Base-by-base conservation (phyloP, 1,140 invertebrate species). In the Cepaea nemoralis region DNA sequence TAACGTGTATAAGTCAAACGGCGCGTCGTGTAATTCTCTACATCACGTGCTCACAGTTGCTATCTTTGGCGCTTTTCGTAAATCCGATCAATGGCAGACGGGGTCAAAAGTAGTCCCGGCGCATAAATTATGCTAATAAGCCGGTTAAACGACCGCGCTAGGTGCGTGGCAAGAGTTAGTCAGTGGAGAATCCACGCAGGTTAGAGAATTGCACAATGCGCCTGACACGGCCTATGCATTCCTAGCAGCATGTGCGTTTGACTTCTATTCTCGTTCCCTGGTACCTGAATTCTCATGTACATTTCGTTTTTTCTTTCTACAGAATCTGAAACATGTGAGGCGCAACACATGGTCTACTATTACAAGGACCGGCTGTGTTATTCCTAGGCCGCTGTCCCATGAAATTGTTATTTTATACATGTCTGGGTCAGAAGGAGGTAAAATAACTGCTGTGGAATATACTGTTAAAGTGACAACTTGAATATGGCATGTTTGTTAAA, bases 131-230 rank as follows among this genome's bases (percentile, higher is more conserved):
- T 59, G 10, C 8, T 59, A 59, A 59, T 59, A n/a, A 59, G 55
- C 55, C 55, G 55, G 55, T n/a, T 8, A 24, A 59, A n/a, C 12
- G 24, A 12, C 8, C 55, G 55, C 22, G 12, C 10, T 59, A 24
- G 55, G 55, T 59, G 55, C 55, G 55, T 59, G 55, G 55, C 55
- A 59, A 24, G 55, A 59, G 55, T 59, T n/a, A n/a, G 55, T 59
- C 55, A 59, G 12, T n/a, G 55, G 55, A 59, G 55, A 59, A 19
- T 59, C 55, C 22, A 59, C 55, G 22, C 14, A n/a, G n/a, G 45
- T 59, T 14, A 5, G 22, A 59, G 55, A 59, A 59, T 59, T 59
- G 55, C 55, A 12, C 55, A 59, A 59, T 24, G 24, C 24, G 55
- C 22, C 5, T 22, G 12, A 59, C 55, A n/a, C 55, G 55, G 24